Evolutionary conservation across 2,113 vertebrate species (phyloP).

Genomic region (Steatornis caripensis): DNA sequence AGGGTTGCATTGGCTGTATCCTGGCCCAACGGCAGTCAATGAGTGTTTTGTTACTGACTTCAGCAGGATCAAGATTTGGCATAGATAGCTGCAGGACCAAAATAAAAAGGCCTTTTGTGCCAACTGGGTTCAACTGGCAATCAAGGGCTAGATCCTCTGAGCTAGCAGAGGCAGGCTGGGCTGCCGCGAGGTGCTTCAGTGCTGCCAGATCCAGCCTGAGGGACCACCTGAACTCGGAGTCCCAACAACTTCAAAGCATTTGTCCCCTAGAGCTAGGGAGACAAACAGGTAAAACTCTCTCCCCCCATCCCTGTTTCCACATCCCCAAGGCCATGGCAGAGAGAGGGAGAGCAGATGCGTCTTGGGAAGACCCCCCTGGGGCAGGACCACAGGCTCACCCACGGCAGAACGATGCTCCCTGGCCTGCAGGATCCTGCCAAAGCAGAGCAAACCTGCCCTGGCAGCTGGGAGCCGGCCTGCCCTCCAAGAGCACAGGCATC

Average conservation of each 20-base stretch:
- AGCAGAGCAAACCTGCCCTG: not conserved
- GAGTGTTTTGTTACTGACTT: slow-evolving; percentile 16
- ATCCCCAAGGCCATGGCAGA: not conserved
- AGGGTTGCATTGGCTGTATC: not conserved
- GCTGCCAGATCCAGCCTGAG: not conserved
- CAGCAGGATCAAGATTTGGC: slow-evolving; percentile 11
- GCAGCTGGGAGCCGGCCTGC: not conserved
- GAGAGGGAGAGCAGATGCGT: fast-evolving
- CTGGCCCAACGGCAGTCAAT: not conserved
- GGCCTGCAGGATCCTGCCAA: not conserved
- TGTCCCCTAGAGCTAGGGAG: not conserved
- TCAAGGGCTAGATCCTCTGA: not conserved
- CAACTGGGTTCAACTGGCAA: slow-evolving; percentile 22
- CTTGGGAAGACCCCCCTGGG: not conserved
- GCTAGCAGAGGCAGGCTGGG: not conserved
- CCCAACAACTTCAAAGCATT: not conserved
- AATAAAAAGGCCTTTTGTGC: slow-evolving; percentile 46
- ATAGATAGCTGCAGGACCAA: not conserved
- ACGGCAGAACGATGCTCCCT: not conserved
- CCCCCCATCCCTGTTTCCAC: not conserved
- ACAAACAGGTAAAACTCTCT: not conserved
- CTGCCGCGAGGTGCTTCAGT: not conserved
- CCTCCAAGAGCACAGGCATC: not conserved
- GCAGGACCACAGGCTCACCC: not conserved
- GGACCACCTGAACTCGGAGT: not conserved